Percentiles rank a stretch among this genome's conserved stretches.
phyloP scores from a whole-genome alignment of 2,888 invertebrate species.

The Hirtodrosophila histrioides region DNA sequence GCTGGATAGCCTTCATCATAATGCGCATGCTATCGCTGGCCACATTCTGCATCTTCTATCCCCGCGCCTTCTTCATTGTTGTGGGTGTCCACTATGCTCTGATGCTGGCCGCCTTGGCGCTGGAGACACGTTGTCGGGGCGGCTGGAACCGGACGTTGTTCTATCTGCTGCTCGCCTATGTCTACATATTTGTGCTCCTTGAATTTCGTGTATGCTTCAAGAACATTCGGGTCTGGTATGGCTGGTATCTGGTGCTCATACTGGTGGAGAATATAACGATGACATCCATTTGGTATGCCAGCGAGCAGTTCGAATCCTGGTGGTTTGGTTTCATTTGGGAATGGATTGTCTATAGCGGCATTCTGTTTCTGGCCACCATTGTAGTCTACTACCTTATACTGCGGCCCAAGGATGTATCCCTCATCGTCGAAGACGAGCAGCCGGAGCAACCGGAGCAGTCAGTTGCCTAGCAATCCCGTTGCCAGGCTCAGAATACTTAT shows the following conservation, averaged over 20 bases:
- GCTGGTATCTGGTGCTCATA: constrained; percentile 88
- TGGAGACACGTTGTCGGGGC: constrained; percentile 86
- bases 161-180: constrained; percentile 89
- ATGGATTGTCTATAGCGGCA: constrained; percentile 86
- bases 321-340: constrained; percentile 89
- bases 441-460: constrained; percentile 16
- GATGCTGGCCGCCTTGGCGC: constrained; percentile 88
- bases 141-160: constrained; percentile 86
- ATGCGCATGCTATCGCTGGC: constrained; percentile 89
- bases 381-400: constrained; percentile 87
- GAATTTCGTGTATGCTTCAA: constrained; percentile 92
- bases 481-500: constrained; percentile 13
- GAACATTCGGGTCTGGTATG: constrained; percentile 89
- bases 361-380: constrained; percentile 87
- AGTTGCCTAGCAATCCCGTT: constrained; percentile 53
- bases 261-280: constrained; percentile 88
- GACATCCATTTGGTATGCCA: constrained; percentile 88
- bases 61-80: constrained; percentile 87
- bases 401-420: constrained; percentile 87
- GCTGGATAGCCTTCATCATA: constrained; percentile 91
- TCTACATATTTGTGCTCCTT: constrained; percentile 90
- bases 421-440: constrained; percentile 79
- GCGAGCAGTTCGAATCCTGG: constrained; percentile 87
- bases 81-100: constrained; percentile 88
- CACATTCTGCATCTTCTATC: constrained; percentile 89